phyloP scores from a whole-genome alignment of 2,113 vertebrate genomes.

The Poeciliopsis turrubarensis region DNA sequence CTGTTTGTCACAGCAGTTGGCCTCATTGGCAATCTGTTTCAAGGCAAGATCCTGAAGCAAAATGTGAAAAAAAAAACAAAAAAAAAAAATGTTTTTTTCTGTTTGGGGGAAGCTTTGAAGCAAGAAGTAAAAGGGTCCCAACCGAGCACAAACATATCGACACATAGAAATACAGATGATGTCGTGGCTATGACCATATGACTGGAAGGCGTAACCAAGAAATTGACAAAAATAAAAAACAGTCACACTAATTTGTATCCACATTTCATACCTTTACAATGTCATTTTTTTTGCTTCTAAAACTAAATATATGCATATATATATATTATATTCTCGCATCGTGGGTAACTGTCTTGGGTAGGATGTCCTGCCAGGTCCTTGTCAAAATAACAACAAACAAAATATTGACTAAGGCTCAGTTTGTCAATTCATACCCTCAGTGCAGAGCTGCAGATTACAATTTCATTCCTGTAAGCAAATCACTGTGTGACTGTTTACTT shows the following conservation, averaged over 20 bases:
- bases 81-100: conserved; percentile 5
- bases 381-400: neutral
- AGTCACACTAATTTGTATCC: neutral
- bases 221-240: neutral
- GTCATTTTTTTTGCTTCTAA: neutral
- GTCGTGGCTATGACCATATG: neutral
- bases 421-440: no score
- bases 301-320: no score
- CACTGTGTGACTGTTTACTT: no score
- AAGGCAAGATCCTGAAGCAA: conserved; percentile 8
- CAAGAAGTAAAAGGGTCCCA: neutral
- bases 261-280: neutral
- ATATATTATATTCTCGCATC: no score
- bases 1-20: conserved; percentile 53
- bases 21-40: conserved; percentile 46
- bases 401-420: neutral
- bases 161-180: conserved; percentile 6
- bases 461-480: no score
- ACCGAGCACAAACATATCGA: conserved; percentile 21
- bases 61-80: neutral
- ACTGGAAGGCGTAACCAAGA: neutral
- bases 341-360: no score
- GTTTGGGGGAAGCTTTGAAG: conserved; percentile 12
- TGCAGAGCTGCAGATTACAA: no score
- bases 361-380: no score